phyloP scores from a whole-genome alignment of 2,888 invertebrate genomes.

The Amphipyra tragopoginis region DNA sequence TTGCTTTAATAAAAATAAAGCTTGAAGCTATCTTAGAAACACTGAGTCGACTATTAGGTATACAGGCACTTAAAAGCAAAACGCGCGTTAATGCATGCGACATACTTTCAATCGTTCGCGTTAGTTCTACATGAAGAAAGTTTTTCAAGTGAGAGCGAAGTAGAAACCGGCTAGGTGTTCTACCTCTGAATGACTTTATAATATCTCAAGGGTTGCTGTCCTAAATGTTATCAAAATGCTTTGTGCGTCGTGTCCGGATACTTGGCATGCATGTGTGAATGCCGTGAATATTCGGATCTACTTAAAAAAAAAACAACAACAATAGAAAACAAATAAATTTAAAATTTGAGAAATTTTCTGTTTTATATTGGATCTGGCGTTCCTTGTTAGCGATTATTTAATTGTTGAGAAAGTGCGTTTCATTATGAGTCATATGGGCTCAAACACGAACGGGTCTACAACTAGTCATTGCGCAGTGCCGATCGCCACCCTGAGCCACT shows the following conservation, averaged over 20 bases:
- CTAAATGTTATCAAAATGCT: neutral
- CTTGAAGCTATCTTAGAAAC: slow-evolving; percentile 15
- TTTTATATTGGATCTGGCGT: too few relatives aligned
- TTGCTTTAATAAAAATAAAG: slow-evolving; percentile 7
- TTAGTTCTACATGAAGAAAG: slow-evolving; percentile 38
- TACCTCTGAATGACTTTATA: neutral
- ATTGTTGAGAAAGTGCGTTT: too few relatives aligned
- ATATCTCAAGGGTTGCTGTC: neutral
- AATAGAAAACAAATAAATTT: too few relatives aligned
- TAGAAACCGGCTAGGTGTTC: slow-evolving; percentile 5
- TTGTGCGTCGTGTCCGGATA: slow-evolving; percentile 4
- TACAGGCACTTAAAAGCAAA: slow-evolving; percentile 14
- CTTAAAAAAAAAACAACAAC: too few relatives aligned
- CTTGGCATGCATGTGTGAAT: too few relatives aligned
- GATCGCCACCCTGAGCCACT: too few relatives aligned
- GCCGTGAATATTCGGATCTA: too few relatives aligned
- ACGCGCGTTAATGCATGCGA: slow-evolving; percentile 13
- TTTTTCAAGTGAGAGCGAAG: slow-evolving; percentile 25
- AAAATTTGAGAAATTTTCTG: too few relatives aligned
- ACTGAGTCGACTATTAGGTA: neutral
- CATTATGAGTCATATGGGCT: too few relatives aligned
- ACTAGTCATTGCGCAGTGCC: too few relatives aligned
- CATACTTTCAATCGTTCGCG: slow-evolving; percentile 37
- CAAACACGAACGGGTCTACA: too few relatives aligned
- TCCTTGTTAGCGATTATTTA: too few relatives aligned